Evolutionary conservation across 2,113 vertebrate species (phyloP).

Genomic region (Brachirus orientalis): DNA sequence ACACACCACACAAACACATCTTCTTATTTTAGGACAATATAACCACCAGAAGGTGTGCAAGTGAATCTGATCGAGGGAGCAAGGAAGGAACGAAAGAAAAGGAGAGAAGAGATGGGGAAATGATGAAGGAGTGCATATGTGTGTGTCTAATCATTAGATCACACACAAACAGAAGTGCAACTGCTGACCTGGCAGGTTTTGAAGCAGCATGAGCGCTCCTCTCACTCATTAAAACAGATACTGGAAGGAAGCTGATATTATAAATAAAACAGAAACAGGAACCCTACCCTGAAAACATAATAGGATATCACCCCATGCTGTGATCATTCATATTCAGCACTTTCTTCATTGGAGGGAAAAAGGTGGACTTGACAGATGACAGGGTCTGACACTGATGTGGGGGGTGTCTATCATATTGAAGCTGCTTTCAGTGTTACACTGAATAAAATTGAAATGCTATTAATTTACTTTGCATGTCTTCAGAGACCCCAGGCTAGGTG

Average conservation of each 20-base stretch:
- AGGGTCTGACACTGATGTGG: constrained; percentile 49
- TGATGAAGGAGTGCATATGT: neutral
- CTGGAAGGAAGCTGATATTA: constrained; percentile 39
- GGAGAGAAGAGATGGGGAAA: neutral
- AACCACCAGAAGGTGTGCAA: constrained; percentile 15
- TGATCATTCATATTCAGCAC: constrained; percentile 69
- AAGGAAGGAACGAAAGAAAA: neutral
- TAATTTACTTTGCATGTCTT: constrained; percentile 65
- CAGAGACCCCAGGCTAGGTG: constrained; percentile 24
- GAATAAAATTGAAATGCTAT: constrained; percentile 63
- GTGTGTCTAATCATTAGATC: constrained; percentile 43
- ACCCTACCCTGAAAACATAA: constrained; percentile 66
- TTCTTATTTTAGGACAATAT: constrained; percentile 6
- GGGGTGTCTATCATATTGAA: constrained; percentile 19
- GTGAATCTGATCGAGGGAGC: constrained; percentile 10
- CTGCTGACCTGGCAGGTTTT: constrained; percentile 63
- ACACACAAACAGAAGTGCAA: constrained; percentile 35
- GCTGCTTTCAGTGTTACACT: constrained; percentile 32
- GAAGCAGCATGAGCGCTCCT: constrained; percentile 32
- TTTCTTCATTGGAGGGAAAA: constrained; percentile 56
- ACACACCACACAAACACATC: neutral
- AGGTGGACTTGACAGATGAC: constrained; percentile 60
- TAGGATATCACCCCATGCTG: constrained; percentile 64
- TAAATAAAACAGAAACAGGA: constrained; percentile 63
- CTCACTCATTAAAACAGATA: constrained; percentile 62